Evolutionary conservation across 1,140 invertebrate genomes (phyloP).

Genomic region (Bombus turneri): DNA sequence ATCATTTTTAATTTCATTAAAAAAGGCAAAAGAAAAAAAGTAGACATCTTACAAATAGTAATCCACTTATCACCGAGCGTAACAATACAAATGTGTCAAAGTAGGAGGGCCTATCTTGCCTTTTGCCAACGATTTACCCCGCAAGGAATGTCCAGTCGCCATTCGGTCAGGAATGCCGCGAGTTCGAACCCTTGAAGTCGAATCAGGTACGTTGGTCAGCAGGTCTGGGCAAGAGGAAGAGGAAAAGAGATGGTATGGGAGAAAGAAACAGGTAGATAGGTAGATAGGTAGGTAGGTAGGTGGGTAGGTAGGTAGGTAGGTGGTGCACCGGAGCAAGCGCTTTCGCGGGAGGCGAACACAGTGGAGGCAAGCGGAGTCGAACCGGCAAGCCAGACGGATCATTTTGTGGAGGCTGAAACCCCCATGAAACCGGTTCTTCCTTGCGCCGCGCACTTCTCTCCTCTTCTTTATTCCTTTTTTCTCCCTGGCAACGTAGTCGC

Average conservation of each 20-base stretch:
- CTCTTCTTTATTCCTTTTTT: conserved; percentile 46
- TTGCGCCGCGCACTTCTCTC: conserved; percentile 43
- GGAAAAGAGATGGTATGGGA: neutral
- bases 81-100: neutral
- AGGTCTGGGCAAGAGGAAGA: conserved; percentile 20
- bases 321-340: conserved; percentile 63
- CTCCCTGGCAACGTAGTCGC: conserved; percentile 36
- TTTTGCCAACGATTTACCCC: conserved; percentile 31
- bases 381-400: conserved; percentile 54
- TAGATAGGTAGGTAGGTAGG: conserved; percentile 57
- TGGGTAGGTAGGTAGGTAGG: conserved; percentile 62
- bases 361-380: conserved; percentile 40
- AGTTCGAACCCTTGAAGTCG: conserved; percentile 43
- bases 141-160: conserved; percentile 34
- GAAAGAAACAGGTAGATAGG: conserved; percentile 44
- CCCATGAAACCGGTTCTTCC: conserved; percentile 63
- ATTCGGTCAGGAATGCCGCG: conserved; percentile 54
- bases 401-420: conserved; percentile 50
- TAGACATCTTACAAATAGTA: neutral
- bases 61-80: neutral
- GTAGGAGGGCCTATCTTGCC: neutral
- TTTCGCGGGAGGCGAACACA: conserved; percentile 50
- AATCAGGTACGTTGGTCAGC: conserved; percentile 53
- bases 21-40: neutral
- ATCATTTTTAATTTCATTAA: neutral